Evolutionary conservation across 1,140 invertebrate genomes (phyloP), one percentile per base, ranked within the genome.

Genomic region (Idris sp.): DNA sequence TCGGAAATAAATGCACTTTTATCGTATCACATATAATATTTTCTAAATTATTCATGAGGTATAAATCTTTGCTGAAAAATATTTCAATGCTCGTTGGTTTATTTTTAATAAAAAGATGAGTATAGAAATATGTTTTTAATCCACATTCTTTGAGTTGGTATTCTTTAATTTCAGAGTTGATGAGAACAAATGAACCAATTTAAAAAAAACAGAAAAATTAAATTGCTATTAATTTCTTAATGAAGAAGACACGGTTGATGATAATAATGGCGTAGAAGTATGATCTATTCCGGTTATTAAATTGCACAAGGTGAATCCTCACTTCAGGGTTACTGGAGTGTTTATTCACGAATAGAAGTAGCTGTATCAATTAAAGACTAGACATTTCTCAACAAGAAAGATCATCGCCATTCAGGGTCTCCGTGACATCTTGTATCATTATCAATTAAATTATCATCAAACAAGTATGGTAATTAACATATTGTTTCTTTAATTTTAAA

Each of bases 401-500:
- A 65, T 54, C 62, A 56, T 67, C 62, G 25, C 13, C 18, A 41
- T 48, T 38, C 62, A 56, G 43, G 31, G 41, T 67, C 51, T 67
- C 40, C 14, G 26, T 22, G 31, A 65, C 33, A 48, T 54, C 41
- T 54, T 30, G 14, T 64, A 10, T 10, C 9, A 30, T 13, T 25
- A 65, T 31, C 43, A 44, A 44, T 51, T 43, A 19, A 14, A 25
- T 22, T 62, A 62, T 9, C 25, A 26, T 22, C 15, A 10, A 41
- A 54, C 26, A 25, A 62, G 43, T 49, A 33, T 40, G 35, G 2
- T 53, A 38, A 51, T 53, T 53, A 16, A 30, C 13, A 7, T 44
- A 54, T n/a, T 40, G 14, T 4, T 41, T 3, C 26, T 25, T 40
- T 15, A 4, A 10, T 16, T 53, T 53, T 26, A 13, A 10, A 40